Percentiles rank a stretch among this genome's conserved stretches.
Conservation (phyloP, 53 echinoderm and acorn worm species). For the Holothuria leucospilota region DNA sequence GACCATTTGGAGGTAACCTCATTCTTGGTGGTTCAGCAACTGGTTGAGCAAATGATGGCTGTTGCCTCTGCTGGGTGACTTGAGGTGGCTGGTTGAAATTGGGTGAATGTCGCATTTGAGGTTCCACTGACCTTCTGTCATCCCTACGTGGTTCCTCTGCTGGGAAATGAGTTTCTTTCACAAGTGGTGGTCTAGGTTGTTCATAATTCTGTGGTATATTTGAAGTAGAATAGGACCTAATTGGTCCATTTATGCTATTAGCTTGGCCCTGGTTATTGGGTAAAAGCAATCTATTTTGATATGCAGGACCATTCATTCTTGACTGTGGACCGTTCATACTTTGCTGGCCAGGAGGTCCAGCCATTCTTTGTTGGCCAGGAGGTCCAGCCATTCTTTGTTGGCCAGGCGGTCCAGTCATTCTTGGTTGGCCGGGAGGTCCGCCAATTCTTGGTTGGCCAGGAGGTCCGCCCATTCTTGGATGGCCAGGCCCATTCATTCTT, state of each 20-base stretch:
- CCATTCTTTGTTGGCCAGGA: not conserved
- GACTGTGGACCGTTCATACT: not conserved
- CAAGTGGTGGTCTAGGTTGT: slow-evolving; percentile 4
- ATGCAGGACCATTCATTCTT: not conserved
- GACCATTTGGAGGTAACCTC: slow-evolving; percentile 27
- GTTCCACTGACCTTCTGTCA: slow-evolving; percentile 23
- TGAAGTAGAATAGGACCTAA: too few relatives aligned
- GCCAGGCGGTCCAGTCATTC: slow-evolving; percentile 5
- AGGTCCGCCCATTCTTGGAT: not conserved
- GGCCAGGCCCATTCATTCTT: slow-evolving; percentile 26
- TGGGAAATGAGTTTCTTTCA: slow-evolving; percentile 36
- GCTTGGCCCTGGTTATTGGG: too few relatives aligned
- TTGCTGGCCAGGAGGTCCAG: slow-evolving; percentile 6
- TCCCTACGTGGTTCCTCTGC: slow-evolving; percentile 45
- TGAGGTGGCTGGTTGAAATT: slow-evolving; percentile 45
- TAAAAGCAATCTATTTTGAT: not conserved
- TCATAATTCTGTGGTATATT: too few relatives aligned
- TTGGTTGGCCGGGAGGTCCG: not conserved
- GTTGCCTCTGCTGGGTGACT: slow-evolving; percentile 55
- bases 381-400: not conserved
- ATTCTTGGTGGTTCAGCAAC: slow-evolving; percentile 21
- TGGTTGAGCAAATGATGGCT: slow-evolving; percentile 27
- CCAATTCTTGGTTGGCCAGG: slow-evolving; percentile 3
- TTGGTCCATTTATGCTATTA: too few relatives aligned
- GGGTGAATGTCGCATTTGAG: not conserved